phyloP scores from a whole-genome alignment of 2,113 vertebrate genomes.

The mouse (Mus musculus) region DNA sequence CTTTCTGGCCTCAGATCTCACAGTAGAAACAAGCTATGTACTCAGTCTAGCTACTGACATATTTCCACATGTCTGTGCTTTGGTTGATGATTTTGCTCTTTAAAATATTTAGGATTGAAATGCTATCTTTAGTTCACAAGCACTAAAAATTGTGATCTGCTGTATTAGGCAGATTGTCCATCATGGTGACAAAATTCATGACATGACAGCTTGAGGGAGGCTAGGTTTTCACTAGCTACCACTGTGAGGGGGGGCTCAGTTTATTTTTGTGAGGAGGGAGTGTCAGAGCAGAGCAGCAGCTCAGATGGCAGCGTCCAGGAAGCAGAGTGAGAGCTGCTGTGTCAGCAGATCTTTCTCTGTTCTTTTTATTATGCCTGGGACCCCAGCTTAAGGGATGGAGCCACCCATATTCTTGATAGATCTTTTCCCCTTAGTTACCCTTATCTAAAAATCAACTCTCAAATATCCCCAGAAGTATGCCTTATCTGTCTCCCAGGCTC shows the following conservation, averaged over 20 bases:
- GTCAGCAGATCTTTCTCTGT: not conserved
- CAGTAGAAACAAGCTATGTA: not conserved
- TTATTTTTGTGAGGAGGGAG: not conserved
- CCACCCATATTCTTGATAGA: not conserved
- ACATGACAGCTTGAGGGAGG: not conserved
- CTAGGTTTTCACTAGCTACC: not conserved
- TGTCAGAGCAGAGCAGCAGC: not conserved
- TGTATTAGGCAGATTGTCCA: not conserved
- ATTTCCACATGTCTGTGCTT: not conserved
- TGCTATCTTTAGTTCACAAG: not conserved
- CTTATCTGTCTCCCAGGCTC: not conserved
- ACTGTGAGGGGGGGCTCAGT: not conserved
- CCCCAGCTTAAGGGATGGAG: not conserved
- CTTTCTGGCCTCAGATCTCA: not conserved
- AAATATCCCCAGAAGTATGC: not conserved
- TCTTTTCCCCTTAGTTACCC: not conserved
- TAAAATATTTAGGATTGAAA: not conserved
- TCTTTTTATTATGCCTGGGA: not conserved
- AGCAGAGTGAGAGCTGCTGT: not conserved
- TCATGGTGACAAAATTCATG: not conserved
- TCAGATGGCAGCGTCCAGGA: not conserved
- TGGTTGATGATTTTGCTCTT: not conserved
- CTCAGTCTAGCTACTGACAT: not conserved
- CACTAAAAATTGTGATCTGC: not conserved
- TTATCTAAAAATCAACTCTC: not conserved